Conservation (phyloP, 1,140 invertebrate genomes). For the Caenorhabditis elegans region DNA sequence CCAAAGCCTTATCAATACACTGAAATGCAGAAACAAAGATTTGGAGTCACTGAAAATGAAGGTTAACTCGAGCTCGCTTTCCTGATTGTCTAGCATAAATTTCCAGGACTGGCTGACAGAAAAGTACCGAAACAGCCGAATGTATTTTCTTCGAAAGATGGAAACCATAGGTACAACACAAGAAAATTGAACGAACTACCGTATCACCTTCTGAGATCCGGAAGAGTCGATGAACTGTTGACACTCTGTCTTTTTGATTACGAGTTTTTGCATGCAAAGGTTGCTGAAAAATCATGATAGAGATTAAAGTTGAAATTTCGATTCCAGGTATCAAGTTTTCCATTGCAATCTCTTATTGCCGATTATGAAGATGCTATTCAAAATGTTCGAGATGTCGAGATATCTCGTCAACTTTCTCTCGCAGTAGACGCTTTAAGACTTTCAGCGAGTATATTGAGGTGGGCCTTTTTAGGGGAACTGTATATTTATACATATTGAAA, state of each 20-base stretch:
- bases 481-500: no score
- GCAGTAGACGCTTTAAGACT: conserved; percentile 90
- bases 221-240: conserved; percentile 87
- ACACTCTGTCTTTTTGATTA: conserved; percentile 94
- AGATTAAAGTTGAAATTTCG: no score
- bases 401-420: conserved; percentile 78
- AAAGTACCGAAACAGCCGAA: conserved; percentile 93
- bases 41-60: conserved; percentile 72
- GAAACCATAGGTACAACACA: conserved; percentile 72
- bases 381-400: conserved; percentile 81
- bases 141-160: conserved; percentile 76
- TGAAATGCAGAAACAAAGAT: conserved; percentile 85
- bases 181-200: conserved; percentile 78
- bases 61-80: background rate
- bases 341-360: conserved; percentile 85
- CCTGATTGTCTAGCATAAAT: conserved; percentile 70
- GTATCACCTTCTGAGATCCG: conserved; percentile 85
- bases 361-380: conserved; percentile 92
- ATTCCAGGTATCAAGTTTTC: conserved; percentile 83
- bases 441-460: conserved; percentile 68
- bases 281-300: no score
- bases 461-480: no score
- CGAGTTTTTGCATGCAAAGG: conserved; percentile 88
- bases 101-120: conserved; percentile 87
- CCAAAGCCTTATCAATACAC: conserved; percentile 95